phyloP scores from a whole-genome alignment of 2,797 vertebrate genomes.

The Chelon auratus region DNA sequence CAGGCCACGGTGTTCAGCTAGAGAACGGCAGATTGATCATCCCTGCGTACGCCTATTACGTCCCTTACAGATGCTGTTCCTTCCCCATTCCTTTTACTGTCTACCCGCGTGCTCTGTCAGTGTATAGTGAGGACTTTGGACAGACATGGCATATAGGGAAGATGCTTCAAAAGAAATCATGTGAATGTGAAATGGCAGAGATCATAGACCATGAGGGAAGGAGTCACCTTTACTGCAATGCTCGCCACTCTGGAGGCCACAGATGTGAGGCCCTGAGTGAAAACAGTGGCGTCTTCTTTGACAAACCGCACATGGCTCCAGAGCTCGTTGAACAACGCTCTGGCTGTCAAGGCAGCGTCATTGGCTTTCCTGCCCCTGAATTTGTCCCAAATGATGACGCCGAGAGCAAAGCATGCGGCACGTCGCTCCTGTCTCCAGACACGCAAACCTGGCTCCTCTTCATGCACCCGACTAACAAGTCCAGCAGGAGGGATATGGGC shows the following conservation, averaged over 20 bases:
- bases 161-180: constrained; percentile 81
- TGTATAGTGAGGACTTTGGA: constrained; percentile 91
- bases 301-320: constrained; percentile 65
- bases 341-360: constrained; percentile 93
- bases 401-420: constrained; percentile 67
- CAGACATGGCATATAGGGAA: constrained; percentile 84
- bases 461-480: constrained; percentile 88
- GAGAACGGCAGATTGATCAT: constrained; percentile 87
- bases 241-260: constrained; percentile 79
- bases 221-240: constrained; percentile 89
- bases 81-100: constrained; percentile 73
- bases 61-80: constrained; percentile 72
- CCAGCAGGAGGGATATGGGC: constrained; percentile 84
- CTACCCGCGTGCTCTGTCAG: constrained; percentile 83
- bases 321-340: constrained; percentile 81
- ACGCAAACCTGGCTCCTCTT: constrained; percentile 88
- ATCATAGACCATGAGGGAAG: constrained; percentile 69
- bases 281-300: constrained; percentile 82
- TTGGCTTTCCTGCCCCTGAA: constrained; percentile 85
- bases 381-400: constrained; percentile 56
- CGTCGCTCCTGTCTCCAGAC: constrained; percentile 64
- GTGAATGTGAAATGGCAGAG: constrained; percentile 92
- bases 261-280: constrained; percentile 88
- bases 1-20: constrained; percentile 92
- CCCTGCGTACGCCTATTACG: constrained; percentile 88